Evolutionary conservation across 2,797 vertebrate genomes (phyloP).

Genomic region (Poeciliopsis gracilis): DNA sequence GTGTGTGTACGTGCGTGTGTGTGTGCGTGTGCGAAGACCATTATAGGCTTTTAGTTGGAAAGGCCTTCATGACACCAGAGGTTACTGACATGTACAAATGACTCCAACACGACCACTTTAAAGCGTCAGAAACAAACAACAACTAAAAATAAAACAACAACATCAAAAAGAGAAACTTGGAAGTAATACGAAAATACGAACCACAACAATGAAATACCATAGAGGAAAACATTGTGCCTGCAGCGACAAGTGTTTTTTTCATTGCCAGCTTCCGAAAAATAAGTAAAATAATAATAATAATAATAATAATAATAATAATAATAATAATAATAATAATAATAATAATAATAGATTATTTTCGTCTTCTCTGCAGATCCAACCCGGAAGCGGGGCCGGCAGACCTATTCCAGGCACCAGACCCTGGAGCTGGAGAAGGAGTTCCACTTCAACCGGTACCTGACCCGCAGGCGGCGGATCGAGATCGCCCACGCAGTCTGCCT

Average conservation of each 20-base stretch:
- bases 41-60: constrained; percentile 64
- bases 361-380: constrained; percentile 80
- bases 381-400: constrained; percentile 89
- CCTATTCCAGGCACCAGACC: constrained; percentile 97
- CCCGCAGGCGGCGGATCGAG: constrained; percentile 97
- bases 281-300: no score
- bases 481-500: constrained; percentile 98
- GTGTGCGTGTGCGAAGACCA: constrained; percentile 10
- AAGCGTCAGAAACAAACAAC: constrained; percentile 17
- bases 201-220: constrained; percentile 31
- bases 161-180: no score
- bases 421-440: constrained; percentile 99
- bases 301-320: no score
- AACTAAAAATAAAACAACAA: background rate
- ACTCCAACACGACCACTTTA: constrained; percentile 52
- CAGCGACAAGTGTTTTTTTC: constrained; percentile 11
- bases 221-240: constrained; percentile 33
- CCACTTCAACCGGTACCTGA: constrained; percentile 99
- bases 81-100: constrained; percentile 34
- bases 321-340: no score
- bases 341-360: background rate
- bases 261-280: background rate
- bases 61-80: constrained; percentile 56
- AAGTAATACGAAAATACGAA: constrained; percentile 19
- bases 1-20: rapidly evolving